Evolutionary conservation across 64 coral and sea anemone genomes (phyloP).

Genomic region (Pocillopora verrucosa): DNA sequence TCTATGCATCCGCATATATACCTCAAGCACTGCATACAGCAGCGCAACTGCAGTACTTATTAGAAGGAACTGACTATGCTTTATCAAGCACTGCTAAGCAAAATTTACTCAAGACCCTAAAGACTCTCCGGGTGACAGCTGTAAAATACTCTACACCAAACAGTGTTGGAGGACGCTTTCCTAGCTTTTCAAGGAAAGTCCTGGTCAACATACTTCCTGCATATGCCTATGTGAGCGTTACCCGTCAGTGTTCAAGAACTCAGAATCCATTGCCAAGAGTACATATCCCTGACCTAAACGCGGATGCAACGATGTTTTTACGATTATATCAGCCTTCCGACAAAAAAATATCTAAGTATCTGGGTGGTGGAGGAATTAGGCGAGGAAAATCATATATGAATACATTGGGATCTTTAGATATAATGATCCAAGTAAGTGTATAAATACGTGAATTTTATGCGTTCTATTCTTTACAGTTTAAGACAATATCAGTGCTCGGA

Average conservation of each 20-base stretch:
- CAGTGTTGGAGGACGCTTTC: slow-evolving; percentile 47
- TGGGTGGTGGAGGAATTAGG: neutral
- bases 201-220: slow-evolving; percentile 29
- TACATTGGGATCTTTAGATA: neutral
- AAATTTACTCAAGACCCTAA: slow-evolving; percentile 35
- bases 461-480: too few relatives aligned
- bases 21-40: slow-evolving; percentile 63
- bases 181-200: slow-evolving; percentile 21
- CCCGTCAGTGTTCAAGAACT: neutral
- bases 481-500: too few relatives aligned
- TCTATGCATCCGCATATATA: slow-evolving; percentile 60
- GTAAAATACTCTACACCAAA: slow-evolving; percentile 65
- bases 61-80: slow-evolving; percentile 37
- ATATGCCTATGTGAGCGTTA: slow-evolving; percentile 31
- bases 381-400: neutral
- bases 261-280: neutral
- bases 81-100: neutral
- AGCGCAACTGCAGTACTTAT: slow-evolving; percentile 27
- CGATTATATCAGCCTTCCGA: neutral
- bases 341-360: neutral
- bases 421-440: neutral
- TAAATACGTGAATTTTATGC: too few relatives aligned
- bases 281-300: neutral
- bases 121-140: slow-evolving; percentile 20
- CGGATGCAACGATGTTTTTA: slow-evolving; percentile 9